Percentiles rank a stretch among this genome's conserved stretches.
phyloP scores from a whole-genome alignment of 2,113 vertebrate genomes.

The Clarias batrachus region DNA sequence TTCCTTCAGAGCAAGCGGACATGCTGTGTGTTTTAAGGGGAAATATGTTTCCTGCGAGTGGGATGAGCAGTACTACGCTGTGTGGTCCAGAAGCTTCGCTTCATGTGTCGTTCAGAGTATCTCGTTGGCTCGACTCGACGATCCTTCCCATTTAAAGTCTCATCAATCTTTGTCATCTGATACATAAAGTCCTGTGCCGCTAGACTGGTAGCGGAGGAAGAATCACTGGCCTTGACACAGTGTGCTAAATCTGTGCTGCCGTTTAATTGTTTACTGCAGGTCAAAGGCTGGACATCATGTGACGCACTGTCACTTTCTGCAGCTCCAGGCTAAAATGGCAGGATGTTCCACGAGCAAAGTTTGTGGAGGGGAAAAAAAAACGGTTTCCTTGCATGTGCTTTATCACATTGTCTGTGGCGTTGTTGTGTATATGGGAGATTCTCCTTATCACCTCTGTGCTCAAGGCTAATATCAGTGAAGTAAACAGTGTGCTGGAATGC shows the following conservation, averaged over 20 bases:
- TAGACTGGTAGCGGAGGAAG: background rate
- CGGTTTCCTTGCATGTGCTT: background rate
- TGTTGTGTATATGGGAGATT: constrained; percentile 3
- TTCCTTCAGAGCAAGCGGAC: background rate
- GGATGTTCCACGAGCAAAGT: background rate
- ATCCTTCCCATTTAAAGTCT: background rate
- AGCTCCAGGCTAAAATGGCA: background rate
- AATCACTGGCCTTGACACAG: background rate
- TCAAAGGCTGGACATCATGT: constrained; percentile 30
- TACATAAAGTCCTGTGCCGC: background rate
- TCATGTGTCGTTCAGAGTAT: background rate
- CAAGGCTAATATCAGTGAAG: background rate
- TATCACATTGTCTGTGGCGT: background rate
- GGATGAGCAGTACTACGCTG: background rate
- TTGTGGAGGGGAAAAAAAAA: background rate
- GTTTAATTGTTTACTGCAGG: constrained; percentile 24
- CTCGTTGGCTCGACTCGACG: background rate
- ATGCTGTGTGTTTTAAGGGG: background rate
- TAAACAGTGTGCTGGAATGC: constrained; percentile 17
- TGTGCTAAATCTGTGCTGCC: background rate
- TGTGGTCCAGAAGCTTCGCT: background rate
- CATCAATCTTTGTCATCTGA: background rate
- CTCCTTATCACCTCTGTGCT: background rate
- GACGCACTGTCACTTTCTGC: background rate
- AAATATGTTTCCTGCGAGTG: background rate